Base-by-base conservation (phyloP, 2,113 vertebrate species). In the Poicephalus meyeri region DNA sequence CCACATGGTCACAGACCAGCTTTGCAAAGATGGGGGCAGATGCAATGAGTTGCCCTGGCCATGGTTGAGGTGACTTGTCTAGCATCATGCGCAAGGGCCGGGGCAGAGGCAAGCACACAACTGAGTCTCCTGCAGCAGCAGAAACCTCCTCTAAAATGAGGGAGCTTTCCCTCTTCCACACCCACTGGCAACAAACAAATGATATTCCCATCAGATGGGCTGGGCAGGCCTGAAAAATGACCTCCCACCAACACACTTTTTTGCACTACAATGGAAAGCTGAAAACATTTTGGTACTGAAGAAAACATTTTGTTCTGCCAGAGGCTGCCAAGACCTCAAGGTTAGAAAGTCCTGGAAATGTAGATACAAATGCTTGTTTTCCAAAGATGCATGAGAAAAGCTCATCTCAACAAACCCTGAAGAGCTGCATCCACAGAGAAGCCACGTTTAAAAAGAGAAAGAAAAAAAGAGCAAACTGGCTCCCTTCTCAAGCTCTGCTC, bases 261-360 rank as follows among this genome's bases (percentile, higher is more conserved):
- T 53, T 80, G 66, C 24, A 42, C 25, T 61, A 68, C 88, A 74
- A 29, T 42, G 64, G 49, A 77, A 88, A 88, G 63, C 79, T 83
- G 58, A 84, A 74, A 63, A 21, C 2, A 6, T 58, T 86, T 80
- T 80, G 66, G 47, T 82, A 77, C 13, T 0, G 2, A 88, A 76
- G 52, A 52, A 88, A 93, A 92, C 83, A 81, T 35, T 86, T 73
- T 93, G 88, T 89, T 68, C 86, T 95, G 77, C 83, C 76, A 96
- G 76, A 61, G 47, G 53, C 77, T 4, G 0, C 3, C 0, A 64
- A 81, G 69, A 80, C 33, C 65, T 86, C 29, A 25, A 68, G 72
- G 89, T 81, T 83, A 93, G 65, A 78, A 92, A 49, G 55, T 4
- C 69, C 86, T 64, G 46, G 69, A 89, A 71, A 41, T 10, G 23